phyloP scores from a whole-genome alignment of 64 coral and sea anemone species.

The Pocillopora damicornis region DNA sequence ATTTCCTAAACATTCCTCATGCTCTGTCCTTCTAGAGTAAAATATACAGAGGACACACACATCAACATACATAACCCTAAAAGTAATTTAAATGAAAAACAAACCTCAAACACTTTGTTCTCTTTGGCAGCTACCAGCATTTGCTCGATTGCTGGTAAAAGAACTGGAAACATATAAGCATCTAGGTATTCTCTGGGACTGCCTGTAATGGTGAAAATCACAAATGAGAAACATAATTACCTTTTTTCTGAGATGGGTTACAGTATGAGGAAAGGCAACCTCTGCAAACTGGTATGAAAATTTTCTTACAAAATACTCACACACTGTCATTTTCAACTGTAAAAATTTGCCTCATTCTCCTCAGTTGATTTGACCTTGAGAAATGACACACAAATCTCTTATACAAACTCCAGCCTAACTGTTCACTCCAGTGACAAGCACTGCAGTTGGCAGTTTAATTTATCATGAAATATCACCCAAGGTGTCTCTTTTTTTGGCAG shows the following conservation, averaged over 20 bases:
- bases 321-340: no score
- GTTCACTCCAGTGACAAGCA: no score
- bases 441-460: no score
- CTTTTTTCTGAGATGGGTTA: background rate
- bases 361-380: no score
- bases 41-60: background rate
- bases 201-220: conserved; percentile 45
- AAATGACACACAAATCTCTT: no score
- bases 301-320: no score
- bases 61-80: no score
- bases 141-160: conserved; percentile 87
- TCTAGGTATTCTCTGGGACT: conserved; percentile 93
- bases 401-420: no score
- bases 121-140: conserved; percentile 95
- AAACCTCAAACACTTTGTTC: conserved; percentile 99
- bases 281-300: no score
- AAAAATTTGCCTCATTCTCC: no score
- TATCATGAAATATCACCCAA: no score
- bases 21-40: background rate
- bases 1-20: background rate
- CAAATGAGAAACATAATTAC: background rate
- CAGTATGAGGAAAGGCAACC: background rate
- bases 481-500: no score
- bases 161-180: conserved; percentile 90
- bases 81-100: background rate